Base-by-base conservation (phyloP, 2,888 invertebrate genomes). In the Nipponacmea schrenckii region DNA sequence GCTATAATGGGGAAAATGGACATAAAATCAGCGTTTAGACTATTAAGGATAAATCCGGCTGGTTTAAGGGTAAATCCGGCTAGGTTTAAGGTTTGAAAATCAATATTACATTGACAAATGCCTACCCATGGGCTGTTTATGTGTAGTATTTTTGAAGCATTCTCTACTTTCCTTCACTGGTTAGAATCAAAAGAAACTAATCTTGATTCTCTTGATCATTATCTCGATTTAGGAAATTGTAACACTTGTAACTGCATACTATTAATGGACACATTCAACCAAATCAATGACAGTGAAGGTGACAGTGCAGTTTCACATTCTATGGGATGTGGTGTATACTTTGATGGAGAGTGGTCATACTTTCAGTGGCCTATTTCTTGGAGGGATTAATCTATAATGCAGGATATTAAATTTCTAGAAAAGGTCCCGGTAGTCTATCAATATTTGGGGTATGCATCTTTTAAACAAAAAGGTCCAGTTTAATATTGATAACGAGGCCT, bases 221-320 rank as follows among this genome's bases (percentile, higher is more conserved):
- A n/a, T n/a, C n/a, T n/a, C n/a, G n/a, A n/a, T n/a, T n/a, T n/a
- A n/a, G n/a, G n/a, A n/a, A n/a, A n/a, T n/a, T n/a, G n/a, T n/a
- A n/a, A n/a, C n/a, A n/a, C n/a, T n/a, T n/a, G n/a, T n/a, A n/a
- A n/a, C n/a, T n/a, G n/a, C n/a, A n/a, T n/a, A n/a, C n/a, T n/a
- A n/a, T n/a, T n/a, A n/a, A n/a, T n/a, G n/a, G n/a, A n/a, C n/a
- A n/a, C n/a, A 48, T 48, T 48, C n/a, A 48, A 14, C n/a, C 14
- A 48, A 17, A 48, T 2, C 14, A 45, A 14, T 66, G 24, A 48
- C 15, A 31, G 50, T 71, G 10, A 62, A 71, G 62, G 68, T 0
- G 70, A 68, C n/a, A 73, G 68, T 65, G 73, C 70, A 1, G 74
- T 70, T 0, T 20, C 27, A 31, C 39, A 39, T 64, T 17, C 62